phyloP scores from a whole-genome alignment of 1,140 invertebrate species.

The Apocrypta bakeri region DNA sequence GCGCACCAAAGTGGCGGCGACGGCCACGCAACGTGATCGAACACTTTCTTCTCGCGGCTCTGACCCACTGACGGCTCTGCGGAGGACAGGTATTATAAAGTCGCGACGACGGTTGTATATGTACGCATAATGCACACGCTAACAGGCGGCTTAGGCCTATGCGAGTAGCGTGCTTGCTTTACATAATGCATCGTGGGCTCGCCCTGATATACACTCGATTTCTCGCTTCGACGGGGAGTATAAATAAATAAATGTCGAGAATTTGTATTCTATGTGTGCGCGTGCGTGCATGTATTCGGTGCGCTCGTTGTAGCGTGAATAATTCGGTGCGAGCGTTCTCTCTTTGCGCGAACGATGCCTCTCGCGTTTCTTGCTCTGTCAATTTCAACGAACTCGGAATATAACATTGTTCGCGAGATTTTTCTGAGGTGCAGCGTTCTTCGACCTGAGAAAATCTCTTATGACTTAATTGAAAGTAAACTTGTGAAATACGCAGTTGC shows the following conservation, averaged over 20 bases:
- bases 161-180: neutral
- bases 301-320: neutral
- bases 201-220: neutral
- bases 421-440: neutral
- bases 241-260: neutral
- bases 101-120: neutral
- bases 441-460: too few species aligned
- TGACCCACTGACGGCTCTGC: constrained; percentile 9
- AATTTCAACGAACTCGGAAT: neutral
- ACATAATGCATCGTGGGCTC: constrained; percentile 14
- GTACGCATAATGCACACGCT: constrained; percentile 1
- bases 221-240: neutral
- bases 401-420: neutral
- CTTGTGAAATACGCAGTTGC: too few species aligned
- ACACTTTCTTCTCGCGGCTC: constrained; percentile 13
- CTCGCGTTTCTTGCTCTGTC: neutral
- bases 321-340: neutral
- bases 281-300: too few species aligned
- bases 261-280: too few species aligned
- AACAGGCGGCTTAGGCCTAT: neutral
- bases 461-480: neutral
- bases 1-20: too few species aligned
- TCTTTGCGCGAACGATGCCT: neutral
- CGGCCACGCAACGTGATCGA: neutral
- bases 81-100: constrained; percentile 18